These are phyloP conservation scores for Panurus biarmicus DNA, from an alignment of 2,113 vertebrate species.

Conservation along the genomic window DNA sequence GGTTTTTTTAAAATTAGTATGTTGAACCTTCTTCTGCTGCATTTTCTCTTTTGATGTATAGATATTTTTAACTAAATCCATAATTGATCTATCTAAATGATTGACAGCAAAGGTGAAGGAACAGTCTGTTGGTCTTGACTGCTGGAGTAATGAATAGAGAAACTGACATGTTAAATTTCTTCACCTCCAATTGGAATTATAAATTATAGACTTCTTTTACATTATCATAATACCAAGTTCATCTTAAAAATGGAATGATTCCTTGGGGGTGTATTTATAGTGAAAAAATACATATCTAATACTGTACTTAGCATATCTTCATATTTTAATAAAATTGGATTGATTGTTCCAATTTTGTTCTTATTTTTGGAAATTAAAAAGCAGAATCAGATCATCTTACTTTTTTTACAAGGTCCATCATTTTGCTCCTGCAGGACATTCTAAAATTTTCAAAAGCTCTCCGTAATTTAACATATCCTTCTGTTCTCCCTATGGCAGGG, in stretches of 20 bases:
- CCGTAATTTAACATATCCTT: not conserved
- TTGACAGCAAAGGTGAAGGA: conserved; percentile 41
- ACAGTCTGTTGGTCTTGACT: conserved; percentile 26
- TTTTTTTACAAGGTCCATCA: not conserved
- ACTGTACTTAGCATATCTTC: not conserved
- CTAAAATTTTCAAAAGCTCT: not conserved
- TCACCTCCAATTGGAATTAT: conserved; percentile 34
- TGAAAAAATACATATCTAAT: conserved; percentile 28
- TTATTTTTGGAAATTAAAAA: conserved; percentile 16
- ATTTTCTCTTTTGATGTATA: not conserved
- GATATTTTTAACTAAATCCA: not conserved
- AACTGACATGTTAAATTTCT: conserved; percentile 40
- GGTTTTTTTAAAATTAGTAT: not conserved
- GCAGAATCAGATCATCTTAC: not conserved
- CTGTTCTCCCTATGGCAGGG: not conserved
- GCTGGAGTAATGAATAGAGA: conserved; percentile 39
- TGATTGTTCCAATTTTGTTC: conserved; percentile 6
- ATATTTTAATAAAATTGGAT: conserved; percentile 14
- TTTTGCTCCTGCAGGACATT: not conserved
- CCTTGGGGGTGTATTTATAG: conserved; percentile 26
- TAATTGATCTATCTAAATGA: conserved; percentile 26
- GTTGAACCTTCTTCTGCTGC: not conserved
- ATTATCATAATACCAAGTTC: conserved; percentile 25
- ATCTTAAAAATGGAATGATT: conserved; percentile 38
- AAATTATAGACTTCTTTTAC: conserved; percentile 46